Conservation (phyloP, 2,113 vertebrate species). For the Speoplatyrhinus poulsoni region DNA sequence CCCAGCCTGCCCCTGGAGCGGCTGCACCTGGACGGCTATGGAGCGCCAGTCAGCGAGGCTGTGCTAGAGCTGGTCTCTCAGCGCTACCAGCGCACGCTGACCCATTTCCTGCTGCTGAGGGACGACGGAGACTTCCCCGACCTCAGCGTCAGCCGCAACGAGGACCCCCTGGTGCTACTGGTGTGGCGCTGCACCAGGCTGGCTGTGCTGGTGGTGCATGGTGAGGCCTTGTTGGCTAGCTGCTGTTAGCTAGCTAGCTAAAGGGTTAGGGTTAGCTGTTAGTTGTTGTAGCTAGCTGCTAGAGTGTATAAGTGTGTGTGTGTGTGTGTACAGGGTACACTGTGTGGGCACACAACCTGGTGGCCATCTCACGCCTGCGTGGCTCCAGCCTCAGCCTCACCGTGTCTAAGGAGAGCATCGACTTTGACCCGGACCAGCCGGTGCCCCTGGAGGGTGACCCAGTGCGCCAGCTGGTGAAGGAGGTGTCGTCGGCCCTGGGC, state of each 20-base stretch:
- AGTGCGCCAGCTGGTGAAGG: slow-evolving; percentile 93
- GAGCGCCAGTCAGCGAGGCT: slow-evolving; percentile 87
- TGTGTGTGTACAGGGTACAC: slow-evolving; percentile 83
- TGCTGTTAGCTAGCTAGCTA: neutral
- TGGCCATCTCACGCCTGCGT: slow-evolving; percentile 93
- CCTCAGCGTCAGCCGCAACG: slow-evolving; percentile 92
- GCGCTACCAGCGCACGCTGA: slow-evolving; percentile 97
- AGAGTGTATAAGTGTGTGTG: neutral
- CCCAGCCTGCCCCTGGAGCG: slow-evolving; percentile 95
- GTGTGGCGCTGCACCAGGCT: slow-evolving; percentile 96
- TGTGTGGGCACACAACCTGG: slow-evolving; percentile 97
- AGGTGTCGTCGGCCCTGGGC: slow-evolving; percentile 92
- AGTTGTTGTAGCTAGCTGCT: neutral
- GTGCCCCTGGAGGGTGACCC: slow-evolving; percentile 91
- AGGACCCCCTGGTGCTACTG: slow-evolving; percentile 94
- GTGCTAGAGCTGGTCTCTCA: slow-evolving; percentile 94
- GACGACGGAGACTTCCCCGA: slow-evolving; percentile 93
- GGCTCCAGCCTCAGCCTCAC: slow-evolving; percentile 75
- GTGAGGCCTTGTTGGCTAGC: slow-evolving; percentile 32
- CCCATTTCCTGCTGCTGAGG: slow-evolving; percentile 95
- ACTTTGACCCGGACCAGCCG: slow-evolving; percentile 94
- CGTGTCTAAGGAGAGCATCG: slow-evolving; percentile 97
- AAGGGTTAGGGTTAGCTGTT: neutral
- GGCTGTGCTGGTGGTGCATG: slow-evolving; percentile 83
- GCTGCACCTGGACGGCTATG: slow-evolving; percentile 96